Conservation (phyloP, 1,140 invertebrate species). For the Diachasmimorpha longicaudata region DNA sequence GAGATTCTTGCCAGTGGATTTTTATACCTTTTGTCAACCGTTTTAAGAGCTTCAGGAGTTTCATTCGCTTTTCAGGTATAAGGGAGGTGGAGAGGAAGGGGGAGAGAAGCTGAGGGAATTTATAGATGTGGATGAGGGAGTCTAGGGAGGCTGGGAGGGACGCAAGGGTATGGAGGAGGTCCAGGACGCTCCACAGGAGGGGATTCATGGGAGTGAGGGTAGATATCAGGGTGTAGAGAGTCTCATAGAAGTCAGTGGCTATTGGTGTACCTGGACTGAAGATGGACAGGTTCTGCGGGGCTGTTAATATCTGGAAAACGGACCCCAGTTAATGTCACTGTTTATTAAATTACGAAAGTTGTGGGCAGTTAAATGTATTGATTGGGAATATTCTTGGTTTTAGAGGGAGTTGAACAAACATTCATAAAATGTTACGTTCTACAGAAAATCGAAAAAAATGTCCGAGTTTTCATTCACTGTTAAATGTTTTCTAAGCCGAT, state of each 20-base stretch:
- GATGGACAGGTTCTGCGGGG: constrained; percentile 59
- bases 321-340: neutral
- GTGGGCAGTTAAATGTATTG: neutral
- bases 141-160: constrained; percentile 66
- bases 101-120: constrained; percentile 71
- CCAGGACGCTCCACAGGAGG: constrained; percentile 67
- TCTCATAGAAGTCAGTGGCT: constrained; percentile 64
- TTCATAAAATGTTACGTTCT: too few relatives aligned
- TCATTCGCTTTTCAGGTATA: constrained; percentile 56
- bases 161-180: constrained; percentile 67
- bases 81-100: constrained; percentile 62
- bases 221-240: constrained; percentile 60
- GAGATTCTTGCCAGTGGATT: constrained; percentile 74
- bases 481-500: too few relatives aligned
- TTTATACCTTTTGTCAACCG: constrained; percentile 75
- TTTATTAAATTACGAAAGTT: too few relatives aligned
- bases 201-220: constrained; percentile 44
- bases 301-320: constrained; percentile 56
- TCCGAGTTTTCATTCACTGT: too few relatives aligned
- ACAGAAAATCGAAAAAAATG: too few relatives aligned
- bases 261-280: constrained; percentile 63
- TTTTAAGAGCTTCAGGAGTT: constrained; percentile 62
- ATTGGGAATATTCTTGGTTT: neutral
- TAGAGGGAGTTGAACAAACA: too few relatives aligned
- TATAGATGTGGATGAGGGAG: constrained; percentile 71